Evolutionary conservation across 2,888 invertebrate genomes (phyloP), one percentile per base, ranked within the genome.

Genomic region (Acrobasis repandana): DNA sequence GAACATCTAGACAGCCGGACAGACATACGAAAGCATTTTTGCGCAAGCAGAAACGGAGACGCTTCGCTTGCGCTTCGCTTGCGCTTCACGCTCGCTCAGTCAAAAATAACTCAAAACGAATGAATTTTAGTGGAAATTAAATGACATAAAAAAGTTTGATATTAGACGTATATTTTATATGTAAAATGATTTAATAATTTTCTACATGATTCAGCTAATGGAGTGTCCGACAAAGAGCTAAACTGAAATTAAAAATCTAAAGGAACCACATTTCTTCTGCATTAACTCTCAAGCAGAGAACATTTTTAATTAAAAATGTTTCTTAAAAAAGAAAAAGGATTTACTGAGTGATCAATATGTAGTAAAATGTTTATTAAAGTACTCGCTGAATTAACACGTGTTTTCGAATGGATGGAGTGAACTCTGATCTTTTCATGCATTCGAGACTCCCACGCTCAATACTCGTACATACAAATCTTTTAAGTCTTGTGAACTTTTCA

Each of bases 381-480:
- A 46, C 10, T 59, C 33, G 6, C 16, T 51, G 50, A 11, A 16
- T 14, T 9, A 36, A 58, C 49, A 58, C 48, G 20, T 63, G 52
- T 56, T 62, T 56, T 43, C 14, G 4, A 3, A 49, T 28, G 50
- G 28, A 28, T 18, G 38, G 43, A 54, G 1, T 54, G 54, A 54
- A 16, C 54, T 54, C 15, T 54, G 54, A 54, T 38, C 54, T 54
- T 54, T n/a, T 54, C 52, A 2, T 38, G 54, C 14, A 54, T 38
- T 33, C 38, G 38, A 38, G 3, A 38, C 54, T 8, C 54, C 54
- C 54, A 54, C 54, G 54, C 38, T 14, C 14, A 51, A 51, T 28
- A 28, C n/a, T 49, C 20, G 14, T 34, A n/a, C 51, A 51, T 34
- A 15, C 51, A 51, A 51, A 51, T 51, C 34, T 34, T 51, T 51